These are phyloP conservation scores for Leuctra nigra DNA, from an alignment of 2,888 invertebrate genomes.

Conservation along the genomic window DNA sequence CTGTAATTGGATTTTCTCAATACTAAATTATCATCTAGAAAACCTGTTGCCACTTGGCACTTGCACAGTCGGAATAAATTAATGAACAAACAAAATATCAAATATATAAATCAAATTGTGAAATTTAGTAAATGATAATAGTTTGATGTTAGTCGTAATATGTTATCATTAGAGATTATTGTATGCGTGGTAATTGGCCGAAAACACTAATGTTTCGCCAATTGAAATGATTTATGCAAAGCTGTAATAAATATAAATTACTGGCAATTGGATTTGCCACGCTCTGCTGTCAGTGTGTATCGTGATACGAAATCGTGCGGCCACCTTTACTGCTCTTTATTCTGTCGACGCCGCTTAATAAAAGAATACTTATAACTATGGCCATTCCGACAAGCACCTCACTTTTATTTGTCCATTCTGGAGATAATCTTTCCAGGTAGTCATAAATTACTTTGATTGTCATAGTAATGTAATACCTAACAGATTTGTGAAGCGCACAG, in stretches of 20 bases:
- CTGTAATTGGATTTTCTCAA: slow-evolving; percentile 15
- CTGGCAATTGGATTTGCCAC: not conserved
- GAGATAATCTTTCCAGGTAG: too few species aligned
- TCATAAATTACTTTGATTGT: too few species aligned
- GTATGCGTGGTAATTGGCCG: not conserved
- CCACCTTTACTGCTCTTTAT: too few species aligned
- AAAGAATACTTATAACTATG: too few species aligned
- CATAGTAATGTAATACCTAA: too few species aligned
- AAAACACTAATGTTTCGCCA: not conserved
- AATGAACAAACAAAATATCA: slow-evolving; percentile 12
- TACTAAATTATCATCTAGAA: not conserved
- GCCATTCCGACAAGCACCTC: too few species aligned
- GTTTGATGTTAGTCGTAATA: not conserved
- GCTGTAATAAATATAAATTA: not conserved
- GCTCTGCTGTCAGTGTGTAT: not conserved
- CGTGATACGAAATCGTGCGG: not conserved
- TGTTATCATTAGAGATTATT: not conserved
- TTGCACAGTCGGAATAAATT: slow-evolving; percentile 3
- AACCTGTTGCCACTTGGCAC: slow-evolving; percentile 16
- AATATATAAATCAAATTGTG: not conserved
- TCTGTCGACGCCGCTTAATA: too few species aligned
- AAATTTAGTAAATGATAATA: not conserved
- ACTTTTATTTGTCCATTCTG: too few species aligned
- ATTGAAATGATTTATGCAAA: slow-evolving; percentile 1
- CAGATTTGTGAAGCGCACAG: too few species aligned